Evolutionary conservation across 2,888 invertebrate genomes (phyloP).

Genomic region (Pyrrhosoma nymphula): DNA sequence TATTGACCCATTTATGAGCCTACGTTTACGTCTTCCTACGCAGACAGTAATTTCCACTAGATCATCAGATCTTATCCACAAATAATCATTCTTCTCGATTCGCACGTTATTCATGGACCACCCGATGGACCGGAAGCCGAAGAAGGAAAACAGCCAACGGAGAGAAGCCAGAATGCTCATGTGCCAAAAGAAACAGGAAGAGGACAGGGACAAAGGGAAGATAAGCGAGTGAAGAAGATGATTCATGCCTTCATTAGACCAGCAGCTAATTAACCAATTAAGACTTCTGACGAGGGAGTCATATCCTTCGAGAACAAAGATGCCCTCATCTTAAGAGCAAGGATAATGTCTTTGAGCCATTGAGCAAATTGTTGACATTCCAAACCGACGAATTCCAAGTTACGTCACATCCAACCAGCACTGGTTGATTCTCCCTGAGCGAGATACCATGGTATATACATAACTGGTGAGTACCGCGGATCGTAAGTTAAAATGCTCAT

Average conservation of each 20-base stretch:
- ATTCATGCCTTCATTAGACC: not conserved
- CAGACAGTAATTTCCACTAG: too few relatives aligned
- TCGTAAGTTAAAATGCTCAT: too few relatives aligned
- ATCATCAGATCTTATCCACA: too few relatives aligned
- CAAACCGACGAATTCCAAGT: not conserved
- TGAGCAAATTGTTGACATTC: not conserved
- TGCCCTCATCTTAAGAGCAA: not conserved
- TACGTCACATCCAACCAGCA: not conserved
- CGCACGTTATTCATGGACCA: not conserved
- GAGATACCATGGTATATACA: too few relatives aligned
- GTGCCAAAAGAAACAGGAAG: not conserved
- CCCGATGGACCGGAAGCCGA: not conserved
- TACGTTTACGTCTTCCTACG: too few relatives aligned
- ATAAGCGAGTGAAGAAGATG: not conserved
- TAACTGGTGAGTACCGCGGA: too few relatives aligned
- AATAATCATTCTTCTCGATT: not conserved
- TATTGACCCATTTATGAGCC: too few relatives aligned
- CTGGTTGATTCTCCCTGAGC: not conserved
- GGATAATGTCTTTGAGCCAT: not conserved
- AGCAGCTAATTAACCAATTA: conserved; percentile 19
- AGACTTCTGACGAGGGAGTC: not conserved
- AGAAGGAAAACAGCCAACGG: not conserved
- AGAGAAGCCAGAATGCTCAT: not conserved
- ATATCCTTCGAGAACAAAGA: not conserved
- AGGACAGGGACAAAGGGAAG: not conserved